Base-by-base conservation (phyloP, 2,888 invertebrate genomes). In the Drosophila meridionalis region DNA sequence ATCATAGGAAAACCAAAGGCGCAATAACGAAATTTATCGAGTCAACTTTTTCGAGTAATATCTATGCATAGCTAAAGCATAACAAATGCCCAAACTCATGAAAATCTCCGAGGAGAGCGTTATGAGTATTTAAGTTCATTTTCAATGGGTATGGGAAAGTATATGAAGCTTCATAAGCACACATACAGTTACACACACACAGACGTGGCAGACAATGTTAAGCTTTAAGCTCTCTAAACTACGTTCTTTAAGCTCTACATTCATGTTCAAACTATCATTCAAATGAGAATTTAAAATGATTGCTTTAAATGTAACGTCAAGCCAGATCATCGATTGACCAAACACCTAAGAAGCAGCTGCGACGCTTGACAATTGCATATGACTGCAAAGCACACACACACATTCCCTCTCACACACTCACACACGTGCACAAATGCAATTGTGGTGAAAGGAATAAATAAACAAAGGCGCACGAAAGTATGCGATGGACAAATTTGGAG, bases 401-500 rank as follows among this genome's bases (percentile, higher is more conserved):
- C 28, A 66, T 20, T 20, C 20, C 20, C 20, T 20, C 20, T 20
- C 30, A 60, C 30, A 7, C 38, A 30, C 26, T 20, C 20, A 20
- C 20, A 20, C 11, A 62, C 26, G 30, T 40, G 30, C 36, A 34
- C 38, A 32, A 36, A 53, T 43, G 57, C 47, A 45, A 28, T 7
- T 32, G 40, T 65, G 50, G 30, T 52, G n/a, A 12, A 30, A 50
- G 32, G 20, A 62, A 58, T 56, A 45, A 48, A 38, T 42, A 43
- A 63, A 36, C 42, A 30, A 42, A 60, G 65, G 61, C 63, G 79
- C 84, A 64, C 48, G 50, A 74, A 86, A 83, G 68, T 73, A 63
- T 67, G 71, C 74, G 65, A 70, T 67, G 81, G 69, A 69, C 50
- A 68, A 52, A 43, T 69, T 64, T 83, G 80, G 73, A 78, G 66